Evolutionary conservation across 1,140 invertebrate genomes (phyloP).

Genomic region (Aplysia californica): DNA sequence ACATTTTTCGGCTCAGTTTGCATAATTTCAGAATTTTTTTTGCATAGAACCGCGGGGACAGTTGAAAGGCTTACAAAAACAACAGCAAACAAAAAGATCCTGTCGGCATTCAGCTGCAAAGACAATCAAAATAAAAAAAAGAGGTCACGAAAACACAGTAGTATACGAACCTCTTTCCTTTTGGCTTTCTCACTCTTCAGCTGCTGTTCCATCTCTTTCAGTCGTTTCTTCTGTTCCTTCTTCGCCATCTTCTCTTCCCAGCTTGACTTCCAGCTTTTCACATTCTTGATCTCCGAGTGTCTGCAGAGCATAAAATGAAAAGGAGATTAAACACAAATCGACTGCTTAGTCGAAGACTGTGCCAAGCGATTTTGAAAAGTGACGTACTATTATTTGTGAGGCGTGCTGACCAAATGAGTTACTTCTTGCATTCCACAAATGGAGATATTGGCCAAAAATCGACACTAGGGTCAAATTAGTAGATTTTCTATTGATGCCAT

Average conservation of each 20-base stretch:
- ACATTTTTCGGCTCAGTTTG: not conserved
- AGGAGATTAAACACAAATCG: too few species aligned
- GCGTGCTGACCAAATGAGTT: too few species aligned
- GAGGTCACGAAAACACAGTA: constrained; percentile 67
- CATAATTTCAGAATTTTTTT: not conserved
- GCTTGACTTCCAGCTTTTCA: constrained; percentile 35
- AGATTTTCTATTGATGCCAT: too few species aligned
- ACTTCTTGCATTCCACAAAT: too few species aligned
- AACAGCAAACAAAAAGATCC: not conserved
- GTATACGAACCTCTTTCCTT: constrained; percentile 43
- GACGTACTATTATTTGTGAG: too few species aligned
- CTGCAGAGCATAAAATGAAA: constrained; percentile 30
- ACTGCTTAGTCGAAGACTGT: too few species aligned
- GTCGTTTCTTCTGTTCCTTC: constrained; percentile 34
- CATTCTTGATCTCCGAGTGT: constrained; percentile 36
- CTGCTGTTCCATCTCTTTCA: constrained; percentile 35
- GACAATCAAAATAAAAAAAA: not conserved
- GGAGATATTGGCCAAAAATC: too few species aligned
- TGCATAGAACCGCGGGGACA: too few species aligned
- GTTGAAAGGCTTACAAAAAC: not conserved
- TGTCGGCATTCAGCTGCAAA: not conserved
- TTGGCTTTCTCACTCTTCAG: constrained; percentile 34
- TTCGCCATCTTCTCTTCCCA: constrained; percentile 45
- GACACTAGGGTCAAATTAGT: too few species aligned
- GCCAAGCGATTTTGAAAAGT: too few species aligned